Evolutionary conservation across 2,797 vertebrate species (phyloP), one percentile per base, ranked within the genome.

Genomic region (Australoheros facetus): DNA sequence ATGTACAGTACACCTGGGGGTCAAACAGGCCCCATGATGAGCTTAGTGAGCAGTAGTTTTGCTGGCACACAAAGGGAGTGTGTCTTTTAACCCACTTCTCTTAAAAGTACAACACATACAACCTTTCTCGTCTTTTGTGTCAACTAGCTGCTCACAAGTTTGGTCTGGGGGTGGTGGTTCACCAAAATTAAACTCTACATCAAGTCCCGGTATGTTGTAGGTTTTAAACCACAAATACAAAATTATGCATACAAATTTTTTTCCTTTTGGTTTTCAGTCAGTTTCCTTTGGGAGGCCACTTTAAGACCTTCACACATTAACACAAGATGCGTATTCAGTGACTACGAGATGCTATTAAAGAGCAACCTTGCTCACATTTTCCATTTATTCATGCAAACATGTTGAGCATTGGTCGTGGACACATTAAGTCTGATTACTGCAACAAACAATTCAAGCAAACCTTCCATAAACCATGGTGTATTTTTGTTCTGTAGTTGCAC

Each of bases 371-470:
- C 26, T 17, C 1, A 0, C 21, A 62, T 62, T 42, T 42, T 4
- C 37, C 12, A 14, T n/a, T 53, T 42, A 42, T 62, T 42, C 6
- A 64, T 64, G 60, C 60, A 45, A 64, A 45, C 17, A 64, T 39
- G 26, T 16, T 64, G 16, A 17, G 51, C 26, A 11, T 26, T 17
- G 74, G 26, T 55, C 42, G 37, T 17, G 39, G 74, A 66, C 66
- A 62, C 48, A 62, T 19, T 2, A 2, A 60, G 37, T 34, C 30
- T 28, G 0, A 28, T 8, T 39, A 12, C 54, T 0, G 9, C 37
- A 64, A 64, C 23, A 21, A 48, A 45, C 42, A 17, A 53, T 26
- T 32, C 34, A 7, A 60, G 14, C 62, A 66, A 48, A 48, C 14
- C 62, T 66, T 66, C 39, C 0, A 3, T 66, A 66, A 66, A 66